Base-by-base conservation (phyloP, 2,113 vertebrate genomes). In the Mormyrus lacerda region DNA sequence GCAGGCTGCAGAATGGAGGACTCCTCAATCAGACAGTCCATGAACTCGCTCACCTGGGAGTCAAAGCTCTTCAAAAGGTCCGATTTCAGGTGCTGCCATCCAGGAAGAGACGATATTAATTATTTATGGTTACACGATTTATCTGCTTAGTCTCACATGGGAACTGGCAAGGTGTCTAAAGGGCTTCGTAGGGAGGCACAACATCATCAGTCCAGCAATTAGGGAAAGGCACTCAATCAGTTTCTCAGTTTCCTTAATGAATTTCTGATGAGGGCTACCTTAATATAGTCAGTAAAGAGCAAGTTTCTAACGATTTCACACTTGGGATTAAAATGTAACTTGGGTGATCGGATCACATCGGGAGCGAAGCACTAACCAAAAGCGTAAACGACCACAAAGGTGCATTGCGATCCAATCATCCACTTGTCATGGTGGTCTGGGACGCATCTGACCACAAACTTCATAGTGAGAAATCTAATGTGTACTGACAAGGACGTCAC, bases 41-140 rank as follows among this genome's bases (percentile, higher is more conserved):
- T 95, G 90, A 99, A 97, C 89, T 98, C 97, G 88, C 94, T 96
- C 92, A 99, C 97, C 89, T 98, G 97, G 91, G 92, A 95, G 92
- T 98, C 97, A 61, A 99, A 95, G 91, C 97, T 97, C 91, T 96
- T 97, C 96, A 99, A 95, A 94, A 99, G 95, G 91, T 95, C 96
- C 53, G 93, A 96, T 93, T 98, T 99, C 93, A 99, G 90, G 91
- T 95, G 93, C 98, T 99, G 85, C 27, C 48, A 39, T 13, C 4
- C n/a, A 53, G 48, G 47, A 53, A 87, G 19, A 45, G 82, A 84
- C 3, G 8, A 84, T 79, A 79, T 79, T 79, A 79, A 39, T 79
- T 79, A 79, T 4, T 4, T 69, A 61, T n/a, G 55, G 55, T 61
- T 61, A 42, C 73, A 31, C 2, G 35, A 19, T 7, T 17, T 42